phyloP scores from a whole-genome alignment of 1,140 invertebrate species.

The Helicorthomorpha holstii region DNA sequence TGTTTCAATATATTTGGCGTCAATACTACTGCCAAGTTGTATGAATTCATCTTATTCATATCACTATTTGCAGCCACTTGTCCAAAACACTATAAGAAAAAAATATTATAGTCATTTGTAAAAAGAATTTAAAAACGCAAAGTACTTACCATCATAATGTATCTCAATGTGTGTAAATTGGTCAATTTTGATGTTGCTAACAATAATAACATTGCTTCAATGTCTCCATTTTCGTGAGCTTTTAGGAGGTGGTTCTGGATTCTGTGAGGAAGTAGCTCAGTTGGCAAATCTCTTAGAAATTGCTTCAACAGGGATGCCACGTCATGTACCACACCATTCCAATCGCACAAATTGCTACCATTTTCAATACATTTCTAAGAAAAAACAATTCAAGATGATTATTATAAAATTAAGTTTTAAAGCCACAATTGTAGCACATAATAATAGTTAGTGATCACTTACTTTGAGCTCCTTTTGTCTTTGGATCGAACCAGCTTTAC shows the following conservation, averaged over 20 bases:
- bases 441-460: constrained; percentile 12
- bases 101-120: not conserved
- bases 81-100: constrained; percentile 32
- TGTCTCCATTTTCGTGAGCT: constrained; percentile 28
- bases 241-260: constrained; percentile 57
- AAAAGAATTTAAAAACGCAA: constrained; percentile 4
- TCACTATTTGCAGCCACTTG: constrained; percentile 37
- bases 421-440: not conserved
- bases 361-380: constrained; percentile 40
- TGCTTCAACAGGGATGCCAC: constrained; percentile 63
- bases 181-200: constrained; percentile 43
- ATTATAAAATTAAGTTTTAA: not conserved
- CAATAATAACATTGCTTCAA: constrained; percentile 36
- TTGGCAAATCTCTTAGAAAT: constrained; percentile 61
- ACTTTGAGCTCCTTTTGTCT: constrained; percentile 63
- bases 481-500: constrained; percentile 61
- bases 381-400: constrained; percentile 11
- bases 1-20: constrained; percentile 55
- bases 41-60: constrained; percentile 61
- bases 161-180: constrained; percentile 46
- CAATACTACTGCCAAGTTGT: constrained; percentile 61
- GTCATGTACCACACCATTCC: constrained; percentile 52
- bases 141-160: constrained; percentile 36
- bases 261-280: constrained; percentile 50
- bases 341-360: constrained; percentile 41